Evolutionary conservation across 1,140 invertebrate species (phyloP).

Genomic region (Popillia japonica): DNA sequence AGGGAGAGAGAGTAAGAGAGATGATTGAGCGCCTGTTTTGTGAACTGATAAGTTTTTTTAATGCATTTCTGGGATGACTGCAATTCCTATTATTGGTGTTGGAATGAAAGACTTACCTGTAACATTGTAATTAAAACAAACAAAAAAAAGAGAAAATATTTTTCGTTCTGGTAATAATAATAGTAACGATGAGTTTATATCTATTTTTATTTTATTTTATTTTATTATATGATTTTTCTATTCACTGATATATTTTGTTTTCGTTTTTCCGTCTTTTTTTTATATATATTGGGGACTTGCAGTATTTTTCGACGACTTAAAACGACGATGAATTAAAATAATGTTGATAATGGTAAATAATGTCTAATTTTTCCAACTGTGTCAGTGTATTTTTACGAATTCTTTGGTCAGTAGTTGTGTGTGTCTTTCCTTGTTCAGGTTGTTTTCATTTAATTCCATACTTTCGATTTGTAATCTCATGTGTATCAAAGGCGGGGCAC

Average conservation of each 20-base stretch:
- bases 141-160: slow-evolving; percentile 34
- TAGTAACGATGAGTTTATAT: slow-evolving; percentile 13
- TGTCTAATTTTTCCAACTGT: slow-evolving; percentile 45
- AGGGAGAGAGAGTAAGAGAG: not conserved
- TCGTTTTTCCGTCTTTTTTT: slow-evolving; percentile 5
- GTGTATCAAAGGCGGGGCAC: slow-evolving; percentile 47
- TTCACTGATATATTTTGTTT: slow-evolving; percentile 7
- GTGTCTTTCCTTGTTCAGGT: slow-evolving; percentile 55
- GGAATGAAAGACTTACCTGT: slow-evolving; percentile 58
- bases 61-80: slow-evolving; percentile 47
- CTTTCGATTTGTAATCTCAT: slow-evolving; percentile 55
- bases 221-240: slow-evolving; percentile 14
- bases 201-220: slow-evolving; percentile 6
- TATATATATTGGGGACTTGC: slow-evolving; percentile 46
- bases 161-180: slow-evolving; percentile 4
- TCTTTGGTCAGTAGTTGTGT: slow-evolving; percentile 58
- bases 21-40: slow-evolving; percentile 44
- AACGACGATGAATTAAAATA: slow-evolving; percentile 29
- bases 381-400: slow-evolving; percentile 58
- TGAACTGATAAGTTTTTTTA: slow-evolving; percentile 43
- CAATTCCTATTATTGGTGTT: slow-evolving; percentile 56
- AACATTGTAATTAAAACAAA: slow-evolving; percentile 50
- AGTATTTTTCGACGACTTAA: slow-evolving; percentile 54
- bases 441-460: slow-evolving; percentile 50
- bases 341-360: slow-evolving; percentile 10